Evolutionary conservation across 2,888 invertebrate genomes (phyloP), one percentile per base, ranked within the genome.

Genomic region (Aphelenchoides bicaudatus): DNA sequence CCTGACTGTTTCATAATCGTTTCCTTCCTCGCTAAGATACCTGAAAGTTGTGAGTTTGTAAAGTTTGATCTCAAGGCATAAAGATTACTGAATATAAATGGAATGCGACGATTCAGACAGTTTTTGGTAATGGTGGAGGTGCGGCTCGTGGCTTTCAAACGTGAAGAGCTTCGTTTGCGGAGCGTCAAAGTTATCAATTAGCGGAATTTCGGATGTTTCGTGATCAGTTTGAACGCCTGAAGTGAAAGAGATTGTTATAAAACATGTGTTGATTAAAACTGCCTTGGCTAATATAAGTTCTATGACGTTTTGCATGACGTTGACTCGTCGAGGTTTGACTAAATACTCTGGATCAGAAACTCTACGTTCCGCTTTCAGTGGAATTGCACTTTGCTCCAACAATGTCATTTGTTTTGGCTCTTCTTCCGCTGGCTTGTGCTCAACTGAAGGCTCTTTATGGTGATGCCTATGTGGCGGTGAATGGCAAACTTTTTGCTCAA

Each of bases 171-270:
- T 21, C 16, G 16, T 39, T n/a, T 28, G 52, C 8, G 52, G 38
- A 29, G 23, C 37, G 25, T 38, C 52, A 3, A 21, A 51, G 4
- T 51, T 48, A 10, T 49, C 27, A 3, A 53, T 49, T 28, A 53
- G 47, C 23, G 53, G 52, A 6, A 48, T 21, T 6, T 56, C 51
- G 10, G 39, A 21, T 10, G 19, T 10, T 19, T 16, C 46, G 5
- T 53, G 53, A 2, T 53, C 49, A 19, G 53, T 53, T 48, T 53
- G 53, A 53, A 53, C 47, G n/a, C 52, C 53, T 47, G 23, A 3
- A 47, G n/a, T 25, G 25, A 4, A 8, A 43, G 10, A 21, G 43
- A 21, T 10, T 43, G 16, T 8, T 21, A 6, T 25, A n/a, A n/a
- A n/a, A n/a, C n/a, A n/a, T n/a, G n/a, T n/a, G n/a, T n/a, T n/a